Conservation (phyloP, 2,888 invertebrate species). For the Synanthedon andrenaeformis region DNA sequence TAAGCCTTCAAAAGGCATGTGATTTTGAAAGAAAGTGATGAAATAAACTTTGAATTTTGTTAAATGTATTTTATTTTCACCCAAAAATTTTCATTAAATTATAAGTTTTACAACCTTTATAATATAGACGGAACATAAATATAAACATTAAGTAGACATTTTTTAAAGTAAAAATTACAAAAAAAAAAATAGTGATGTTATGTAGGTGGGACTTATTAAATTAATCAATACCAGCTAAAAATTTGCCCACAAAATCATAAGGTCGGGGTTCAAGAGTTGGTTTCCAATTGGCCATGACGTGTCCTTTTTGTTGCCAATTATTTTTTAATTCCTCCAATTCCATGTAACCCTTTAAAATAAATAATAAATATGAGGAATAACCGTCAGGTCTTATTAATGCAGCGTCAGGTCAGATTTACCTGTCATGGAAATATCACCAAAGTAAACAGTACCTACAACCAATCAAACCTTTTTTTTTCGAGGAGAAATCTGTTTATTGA, state of each 20-base stretch:
- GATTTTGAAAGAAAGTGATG: constrained; percentile 50
- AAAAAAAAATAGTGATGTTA: no score
- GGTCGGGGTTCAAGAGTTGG: constrained; percentile 84
- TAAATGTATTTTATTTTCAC: constrained; percentile 9
- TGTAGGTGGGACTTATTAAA: background rate
- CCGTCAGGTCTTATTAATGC: background rate
- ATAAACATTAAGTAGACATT: no score
- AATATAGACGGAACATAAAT: no score
- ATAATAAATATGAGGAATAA: background rate
- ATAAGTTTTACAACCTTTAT: no score
- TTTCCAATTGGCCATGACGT: constrained; percentile 86
- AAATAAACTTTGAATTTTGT: constrained; percentile 45
- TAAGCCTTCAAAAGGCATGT: constrained; percentile 42
- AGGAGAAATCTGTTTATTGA: no score
- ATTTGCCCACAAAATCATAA: constrained; percentile 89
- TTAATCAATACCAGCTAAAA: constrained; percentile 72
- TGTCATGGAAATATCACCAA: no score
- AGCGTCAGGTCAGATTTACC: no score
- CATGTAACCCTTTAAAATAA: constrained; percentile 84
- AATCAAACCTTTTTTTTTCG: no score
- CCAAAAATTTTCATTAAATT: no score
- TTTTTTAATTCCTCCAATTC: constrained; percentile 87
- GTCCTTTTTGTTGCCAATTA: constrained; percentile 88
- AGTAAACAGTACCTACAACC: no score
- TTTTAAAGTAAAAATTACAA: no score